These are phyloP conservation scores for Drosophila paracracens DNA, from an alignment of 2,888 invertebrate species.

Conservation along the genomic window DNA sequence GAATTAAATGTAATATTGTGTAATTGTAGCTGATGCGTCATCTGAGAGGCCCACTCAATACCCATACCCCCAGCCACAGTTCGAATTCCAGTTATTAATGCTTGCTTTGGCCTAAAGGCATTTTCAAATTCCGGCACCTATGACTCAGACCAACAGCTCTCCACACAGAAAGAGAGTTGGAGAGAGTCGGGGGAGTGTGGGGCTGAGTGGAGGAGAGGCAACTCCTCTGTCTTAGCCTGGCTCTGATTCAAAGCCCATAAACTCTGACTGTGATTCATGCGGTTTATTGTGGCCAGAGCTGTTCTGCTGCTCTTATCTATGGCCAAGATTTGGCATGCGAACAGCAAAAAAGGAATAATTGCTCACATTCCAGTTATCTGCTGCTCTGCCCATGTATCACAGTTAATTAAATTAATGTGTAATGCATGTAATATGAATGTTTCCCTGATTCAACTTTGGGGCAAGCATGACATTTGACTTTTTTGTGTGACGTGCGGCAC, in stretches of 20 bases:
- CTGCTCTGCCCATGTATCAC: slow-evolving; percentile 34
- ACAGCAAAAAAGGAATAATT: slow-evolving; percentile 59
- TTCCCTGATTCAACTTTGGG: slow-evolving; percentile 41
- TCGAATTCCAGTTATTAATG: slow-evolving; percentile 47
- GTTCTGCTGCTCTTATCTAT: slow-evolving; percentile 49
- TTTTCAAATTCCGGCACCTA: slow-evolving; percentile 40
- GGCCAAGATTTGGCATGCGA: slow-evolving; percentile 65
- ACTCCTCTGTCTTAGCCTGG: slow-evolving; percentile 23
- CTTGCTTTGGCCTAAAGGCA: slow-evolving; percentile 56
- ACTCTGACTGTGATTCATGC: slow-evolving; percentile 61
- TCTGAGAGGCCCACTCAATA: slow-evolving; percentile 5
- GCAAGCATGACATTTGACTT: slow-evolving; percentile 54
- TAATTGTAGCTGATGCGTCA: slow-evolving; percentile 58
- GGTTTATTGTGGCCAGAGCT: slow-evolving; percentile 10
- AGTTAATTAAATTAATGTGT: slow-evolving; percentile 74
- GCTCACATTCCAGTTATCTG: slow-evolving; percentile 45
- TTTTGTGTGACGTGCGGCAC: slow-evolving; percentile 13
- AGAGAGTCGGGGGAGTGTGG: neutral
- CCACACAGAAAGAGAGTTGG: neutral
- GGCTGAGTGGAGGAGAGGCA: neutral
- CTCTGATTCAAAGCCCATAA: slow-evolving; percentile 34
- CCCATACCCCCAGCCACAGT: slow-evolving; percentile 17
- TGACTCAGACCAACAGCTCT: slow-evolving; percentile 56
- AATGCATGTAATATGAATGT: slow-evolving; percentile 45
- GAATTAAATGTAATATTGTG: slow-evolving; percentile 44